Base-by-base conservation (phyloP, 2,113 vertebrate genomes). In the Ailurus styani region DNA sequence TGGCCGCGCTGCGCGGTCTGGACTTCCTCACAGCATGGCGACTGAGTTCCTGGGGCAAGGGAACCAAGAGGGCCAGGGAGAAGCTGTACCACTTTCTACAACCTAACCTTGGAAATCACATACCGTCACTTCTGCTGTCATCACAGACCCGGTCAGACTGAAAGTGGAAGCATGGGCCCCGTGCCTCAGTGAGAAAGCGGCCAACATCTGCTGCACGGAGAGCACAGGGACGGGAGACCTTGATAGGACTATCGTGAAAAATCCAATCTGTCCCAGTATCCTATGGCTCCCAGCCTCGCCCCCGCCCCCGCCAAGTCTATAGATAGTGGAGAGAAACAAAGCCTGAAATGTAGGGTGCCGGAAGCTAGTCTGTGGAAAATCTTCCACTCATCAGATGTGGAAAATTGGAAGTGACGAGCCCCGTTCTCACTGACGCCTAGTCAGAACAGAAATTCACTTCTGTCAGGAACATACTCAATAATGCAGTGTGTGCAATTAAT, bases 401-500 rank as follows among this genome's bases (percentile, higher is more conserved):
- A 96, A 96, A 84, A 95, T 57, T 70, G 29, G 60, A 84, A 93
- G 42, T 54, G 89, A 96, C 18, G 70, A 91, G 73, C 31, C 68
- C 82, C 17, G 2, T 96, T 90, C 88, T 89, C 84, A 55, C 0
- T 34, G 64, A 86, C 47, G 72, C 55, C 66, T 64, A 47, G 55
- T 86, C 78, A 54, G 93, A 93, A 83, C 55, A 94, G 90, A 97
- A 96, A 95, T 83, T 66, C 72, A 83, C 94, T 78, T 96, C 83
- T 73, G 72, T 87, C 92, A 91, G 81, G 95, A 73, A 93, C 91
- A 86, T 52, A 94, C 86, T 85, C 82, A 66, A 75, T 90, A 95
- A 95, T 75, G 84, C 52, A 45, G 73, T n/a, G 21, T 87, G 31
- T 68, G 66, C 94, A 96, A 96, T 96, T 98, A 96, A 97, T 96